These are phyloP conservation scores for Oreotrochilus melanogaster DNA, from an alignment of 2,113 vertebrate genomes.

Conservation along the genomic window DNA sequence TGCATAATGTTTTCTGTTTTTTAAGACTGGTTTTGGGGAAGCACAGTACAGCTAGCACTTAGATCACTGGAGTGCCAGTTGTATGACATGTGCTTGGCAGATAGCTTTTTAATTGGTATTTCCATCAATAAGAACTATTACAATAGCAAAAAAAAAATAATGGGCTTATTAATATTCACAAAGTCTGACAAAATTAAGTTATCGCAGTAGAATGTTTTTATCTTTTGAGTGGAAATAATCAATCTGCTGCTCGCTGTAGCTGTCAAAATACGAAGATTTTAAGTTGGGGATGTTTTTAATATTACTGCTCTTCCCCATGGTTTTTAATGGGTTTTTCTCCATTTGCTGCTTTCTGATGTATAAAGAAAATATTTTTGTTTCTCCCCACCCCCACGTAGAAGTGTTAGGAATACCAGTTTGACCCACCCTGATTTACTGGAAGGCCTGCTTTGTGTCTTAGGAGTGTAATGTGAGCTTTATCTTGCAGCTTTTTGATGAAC, in stretches of 20 bases:
- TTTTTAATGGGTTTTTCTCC: background rate
- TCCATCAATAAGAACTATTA: background rate
- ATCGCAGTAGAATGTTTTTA: background rate
- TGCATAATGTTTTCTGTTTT: background rate
- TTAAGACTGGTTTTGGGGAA: background rate
- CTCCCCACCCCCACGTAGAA: fast-evolving
- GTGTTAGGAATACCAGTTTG: background rate
- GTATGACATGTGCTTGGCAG: background rate
- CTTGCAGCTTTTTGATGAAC: conserved; percentile 6
- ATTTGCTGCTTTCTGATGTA: background rate
- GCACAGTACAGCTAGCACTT: background rate
- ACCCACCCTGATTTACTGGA: background rate
- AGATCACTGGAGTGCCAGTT: background rate
- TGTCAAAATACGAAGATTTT: background rate
- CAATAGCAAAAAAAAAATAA: background rate
- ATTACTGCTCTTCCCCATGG: background rate
- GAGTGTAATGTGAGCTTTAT: background rate
- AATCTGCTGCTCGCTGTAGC: background rate
- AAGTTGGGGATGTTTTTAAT: background rate
- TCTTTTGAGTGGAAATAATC: conserved; percentile 24
- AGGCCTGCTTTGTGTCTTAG: background rate
- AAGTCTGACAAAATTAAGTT: background rate
- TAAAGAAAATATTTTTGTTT: background rate
- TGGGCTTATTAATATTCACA: conserved; percentile 21
- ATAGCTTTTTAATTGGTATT: background rate